These are phyloP conservation scores for Callithrix jacchus DNA, from an alignment of 2,113 vertebrate genomes.

Conservation along the genomic window DNA sequence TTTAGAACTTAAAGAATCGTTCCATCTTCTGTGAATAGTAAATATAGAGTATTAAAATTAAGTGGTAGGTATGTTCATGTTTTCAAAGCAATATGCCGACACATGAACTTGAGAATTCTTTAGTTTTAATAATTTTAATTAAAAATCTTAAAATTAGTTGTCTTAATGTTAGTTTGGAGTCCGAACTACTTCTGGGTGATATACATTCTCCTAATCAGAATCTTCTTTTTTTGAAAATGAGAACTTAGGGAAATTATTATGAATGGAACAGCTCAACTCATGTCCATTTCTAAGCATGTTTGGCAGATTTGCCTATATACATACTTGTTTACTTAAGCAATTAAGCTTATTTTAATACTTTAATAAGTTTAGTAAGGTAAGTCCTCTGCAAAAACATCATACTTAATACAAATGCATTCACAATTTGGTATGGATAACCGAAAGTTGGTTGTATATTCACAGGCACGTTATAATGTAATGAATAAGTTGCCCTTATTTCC, in stretches of 20 bases:
- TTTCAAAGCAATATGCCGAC: constrained; percentile 35
- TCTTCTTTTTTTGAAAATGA: constrained; percentile 12
- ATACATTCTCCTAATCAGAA: not conserved
- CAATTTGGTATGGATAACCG: not conserved
- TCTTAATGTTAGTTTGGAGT: constrained; percentile 49
- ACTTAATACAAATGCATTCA: constrained; percentile 37
- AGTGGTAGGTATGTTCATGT: constrained; percentile 16
- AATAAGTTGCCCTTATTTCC: constrained; percentile 16
- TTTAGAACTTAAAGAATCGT: constrained; percentile 49
- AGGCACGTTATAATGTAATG: not conserved
- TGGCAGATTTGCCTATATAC: not conserved
- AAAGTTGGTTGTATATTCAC: constrained; percentile 48
- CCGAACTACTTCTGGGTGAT: not conserved
- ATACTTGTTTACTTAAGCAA: constrained; percentile 15
- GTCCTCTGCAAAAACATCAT: constrained; percentile 29
- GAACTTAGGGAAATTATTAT: constrained; percentile 36
- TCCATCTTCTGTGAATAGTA: constrained; percentile 46
- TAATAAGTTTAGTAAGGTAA: constrained; percentile 42
- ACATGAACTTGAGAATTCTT: constrained; percentile 41
- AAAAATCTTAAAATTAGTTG: constrained; percentile 1
- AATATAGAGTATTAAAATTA: constrained; percentile 28
- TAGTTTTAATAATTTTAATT: constrained; percentile 42
- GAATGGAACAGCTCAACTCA: constrained; percentile 13
- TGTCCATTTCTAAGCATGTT: not conserved
- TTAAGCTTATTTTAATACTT: constrained; percentile 42